Conservation (phyloP, 1,140 invertebrate genomes). For the Temnothorax curvispinosus region DNA sequence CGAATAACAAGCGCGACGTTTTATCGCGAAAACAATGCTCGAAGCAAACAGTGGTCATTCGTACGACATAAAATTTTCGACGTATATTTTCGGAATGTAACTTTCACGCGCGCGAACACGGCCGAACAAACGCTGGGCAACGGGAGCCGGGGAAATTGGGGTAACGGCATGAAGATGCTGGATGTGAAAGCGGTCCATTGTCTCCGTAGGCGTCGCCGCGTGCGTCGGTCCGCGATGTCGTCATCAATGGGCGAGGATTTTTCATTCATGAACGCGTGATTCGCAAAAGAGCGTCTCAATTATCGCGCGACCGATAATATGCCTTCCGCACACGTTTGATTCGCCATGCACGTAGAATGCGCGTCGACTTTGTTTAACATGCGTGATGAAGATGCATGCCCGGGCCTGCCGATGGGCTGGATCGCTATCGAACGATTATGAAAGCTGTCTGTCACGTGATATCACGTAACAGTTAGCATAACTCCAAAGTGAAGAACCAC, state of each 20-base stretch:
- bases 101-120: neutral
- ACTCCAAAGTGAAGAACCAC: slow-evolving; percentile 7
- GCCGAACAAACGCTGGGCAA: neutral
- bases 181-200: slow-evolving; percentile 31
- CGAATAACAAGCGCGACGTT: neutral
- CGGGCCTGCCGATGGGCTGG: neutral
- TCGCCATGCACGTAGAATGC: neutral
- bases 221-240: neutral
- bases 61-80: neutral
- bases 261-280: slow-evolving; percentile 31
- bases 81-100: neutral
- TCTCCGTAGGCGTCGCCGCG: neutral
- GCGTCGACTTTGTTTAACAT: neutral
- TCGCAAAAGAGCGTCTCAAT: slow-evolving; percentile 4
- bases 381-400: neutral
- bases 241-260: slow-evolving; percentile 3
- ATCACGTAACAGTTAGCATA: slow-evolving; percentile 47
- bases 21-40: neutral
- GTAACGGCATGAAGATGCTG: neutral
- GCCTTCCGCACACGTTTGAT: neutral
- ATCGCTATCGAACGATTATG: slow-evolving; percentile 67
- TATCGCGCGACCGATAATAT: slow-evolving; percentile 36
- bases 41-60: neutral
- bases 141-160: neutral
- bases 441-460: slow-evolving; percentile 28